A percentile compares a stretch with the other conserved stretches of the same genome.
Evolutionary conservation across 2,797 vertebrate genomes (phyloP).

Genomic region (Glossophaga mutica): DNA sequence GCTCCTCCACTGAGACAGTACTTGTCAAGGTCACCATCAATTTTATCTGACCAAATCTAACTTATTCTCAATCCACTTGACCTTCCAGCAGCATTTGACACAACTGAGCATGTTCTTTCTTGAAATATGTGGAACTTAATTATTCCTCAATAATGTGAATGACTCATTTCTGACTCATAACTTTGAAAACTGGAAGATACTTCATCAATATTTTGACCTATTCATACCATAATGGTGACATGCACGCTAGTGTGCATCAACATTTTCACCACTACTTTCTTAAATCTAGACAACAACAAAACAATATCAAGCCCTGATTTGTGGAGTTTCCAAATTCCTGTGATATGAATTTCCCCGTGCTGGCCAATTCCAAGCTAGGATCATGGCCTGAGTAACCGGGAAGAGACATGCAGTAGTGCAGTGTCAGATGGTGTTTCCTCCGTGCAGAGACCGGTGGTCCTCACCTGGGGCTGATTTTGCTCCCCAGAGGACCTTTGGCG

Average conservation of each 20-base stretch:
- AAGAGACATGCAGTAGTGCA: neutral
- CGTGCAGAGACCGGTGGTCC: neutral
- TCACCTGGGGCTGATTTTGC: neutral
- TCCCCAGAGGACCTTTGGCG: neutral
- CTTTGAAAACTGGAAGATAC: neutral
- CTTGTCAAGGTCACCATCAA: neutral
- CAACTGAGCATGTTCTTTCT: neutral
- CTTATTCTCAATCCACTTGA: neutral
- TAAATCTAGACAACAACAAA: conserved; percentile 17
- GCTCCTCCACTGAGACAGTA: neutral
- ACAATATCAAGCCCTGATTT: neutral
- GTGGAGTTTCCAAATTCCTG: neutral
- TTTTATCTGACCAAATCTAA: neutral
- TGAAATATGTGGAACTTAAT: neutral
- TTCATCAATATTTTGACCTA: no score
- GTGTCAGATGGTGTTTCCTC: neutral
- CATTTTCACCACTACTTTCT: neutral
- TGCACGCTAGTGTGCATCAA: neutral
- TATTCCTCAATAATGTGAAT: neutral
- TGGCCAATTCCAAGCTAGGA: neutral
- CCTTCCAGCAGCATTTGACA: neutral
- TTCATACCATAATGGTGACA: neutral
- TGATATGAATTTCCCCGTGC: neutral
- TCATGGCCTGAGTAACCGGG: neutral
- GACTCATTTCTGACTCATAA: neutral